Evolutionary conservation across 2,113 vertebrate genomes (phyloP).

Genomic region (Oncorhynchus kisutch): DNA sequence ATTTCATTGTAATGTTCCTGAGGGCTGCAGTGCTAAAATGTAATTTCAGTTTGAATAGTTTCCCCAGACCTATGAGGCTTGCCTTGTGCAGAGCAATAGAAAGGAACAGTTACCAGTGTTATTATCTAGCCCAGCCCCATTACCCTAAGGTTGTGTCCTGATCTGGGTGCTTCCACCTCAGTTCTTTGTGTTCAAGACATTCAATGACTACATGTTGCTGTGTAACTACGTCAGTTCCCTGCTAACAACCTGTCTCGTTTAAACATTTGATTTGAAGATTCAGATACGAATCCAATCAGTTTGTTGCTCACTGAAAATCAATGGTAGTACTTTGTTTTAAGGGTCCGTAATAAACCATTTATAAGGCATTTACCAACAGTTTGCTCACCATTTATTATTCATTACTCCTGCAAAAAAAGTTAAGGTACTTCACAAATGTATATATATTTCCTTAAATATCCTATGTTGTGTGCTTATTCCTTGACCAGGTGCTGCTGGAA

Average conservation of each 20-base stretch:
- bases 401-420: too few species aligned
- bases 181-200: constrained; percentile 31
- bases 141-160: constrained; percentile 19
- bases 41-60: constrained; percentile 57
- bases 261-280: constrained; percentile 8
- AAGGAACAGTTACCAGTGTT: constrained; percentile 3
- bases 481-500: too few species aligned
- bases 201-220: constrained; percentile 17
- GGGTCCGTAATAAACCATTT: too few species aligned
- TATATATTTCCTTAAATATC: too few species aligned
- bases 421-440: too few species aligned
- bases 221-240: not conserved
- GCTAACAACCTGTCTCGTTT: not conserved
- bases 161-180: not conserved
- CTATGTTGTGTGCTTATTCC: too few species aligned
- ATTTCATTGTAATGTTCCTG: constrained; percentile 45
- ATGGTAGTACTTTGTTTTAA: not conserved
- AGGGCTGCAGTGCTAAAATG: constrained; percentile 39
- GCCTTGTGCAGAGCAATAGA: constrained; percentile 8
- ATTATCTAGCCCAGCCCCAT: constrained; percentile 17
- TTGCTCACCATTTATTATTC: too few species aligned
- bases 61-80: constrained; percentile 28
- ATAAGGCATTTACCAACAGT: too few species aligned
- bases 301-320: constrained; percentile 24
- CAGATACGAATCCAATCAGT: constrained; percentile 24